Evolutionary conservation across 2,888 invertebrate species (phyloP), one percentile per base, ranked within the genome.

Genomic region (Agapostemon virescens): DNA sequence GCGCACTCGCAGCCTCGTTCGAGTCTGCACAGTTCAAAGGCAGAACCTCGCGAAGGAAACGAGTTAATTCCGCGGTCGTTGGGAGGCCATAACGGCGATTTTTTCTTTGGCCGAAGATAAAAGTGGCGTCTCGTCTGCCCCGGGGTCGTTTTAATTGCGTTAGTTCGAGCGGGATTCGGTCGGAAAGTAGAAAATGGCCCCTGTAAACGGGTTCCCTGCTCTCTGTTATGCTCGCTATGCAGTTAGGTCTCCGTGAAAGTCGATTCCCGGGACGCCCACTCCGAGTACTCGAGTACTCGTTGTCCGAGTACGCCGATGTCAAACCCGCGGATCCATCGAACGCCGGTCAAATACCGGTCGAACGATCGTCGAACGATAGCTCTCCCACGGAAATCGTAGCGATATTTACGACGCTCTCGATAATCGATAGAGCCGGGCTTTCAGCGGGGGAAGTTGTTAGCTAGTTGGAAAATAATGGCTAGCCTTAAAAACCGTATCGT

Each of bases 161-260:
- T 87, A 88, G 84, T 87, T 84, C 20, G 20, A 61, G 61, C 17
- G 30, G 17, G 33, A 33, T 61, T 33, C 33, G 33, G 33, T 61
- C 33, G 61, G 30, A 33, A 33, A 61, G 61, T 9, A 61, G 17
- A 61, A 30, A 30, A 61, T 33, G 20, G 61, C 63, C 63, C 36
- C 3, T 11, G 82, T 74, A 77, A 86, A 85, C 87, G 78, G 84
- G 86, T 88, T 85, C 84, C 84, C 85, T 15, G 85, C 82, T 83
- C 86, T 52, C 45, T 63, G 40, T 30, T 30, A 40, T 26, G 45
- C 58, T 26, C 33, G 42, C 73, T 33, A 36, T 61, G 79, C 82
- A 79, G 79, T 79, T 83, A 81, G 30, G 33, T 23, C 77, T 64
- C 85, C 82, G 87, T 86, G 86, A 88, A 88, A 88, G 84, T 85